phyloP scores from a whole-genome alignment of 2,888 invertebrate genomes.

The Itoplectis maculator region DNA sequence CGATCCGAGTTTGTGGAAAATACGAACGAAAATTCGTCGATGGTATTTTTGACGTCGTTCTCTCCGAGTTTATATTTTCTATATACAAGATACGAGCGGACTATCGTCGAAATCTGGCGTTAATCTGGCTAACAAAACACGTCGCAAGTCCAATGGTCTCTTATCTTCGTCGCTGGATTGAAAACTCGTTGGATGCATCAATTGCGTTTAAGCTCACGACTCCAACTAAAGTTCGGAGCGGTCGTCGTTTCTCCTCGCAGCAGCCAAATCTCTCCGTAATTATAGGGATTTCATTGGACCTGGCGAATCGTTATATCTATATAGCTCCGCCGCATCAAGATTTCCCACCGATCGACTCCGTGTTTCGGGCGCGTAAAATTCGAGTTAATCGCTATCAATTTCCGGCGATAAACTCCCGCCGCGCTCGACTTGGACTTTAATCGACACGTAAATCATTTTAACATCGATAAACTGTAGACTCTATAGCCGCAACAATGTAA shows the following conservation, averaged over 20 bases:
- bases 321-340: background rate
- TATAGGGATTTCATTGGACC: conserved; percentile 24
- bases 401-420: background rate
- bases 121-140: conserved; percentile 4
- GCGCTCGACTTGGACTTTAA: background rate
- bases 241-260: background rate
- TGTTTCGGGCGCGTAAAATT: background rate
- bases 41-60: background rate
- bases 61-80: background rate
- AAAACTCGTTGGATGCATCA: conserved; percentile 18
- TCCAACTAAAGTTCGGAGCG: conserved; percentile 5
- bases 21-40: background rate
- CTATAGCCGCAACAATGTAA: conserved; percentile 43
- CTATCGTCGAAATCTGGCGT: background rate
- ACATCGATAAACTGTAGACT: conserved; percentile 52
- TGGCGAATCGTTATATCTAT: conserved; percentile 11
- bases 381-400: background rate
- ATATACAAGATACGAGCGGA: conserved; percentile 20
- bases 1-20: conserved; percentile 4
- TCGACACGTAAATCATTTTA: conserved; percentile 20
- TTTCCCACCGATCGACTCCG: background rate
- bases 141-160: background rate
- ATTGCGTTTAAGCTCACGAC: conserved; percentile 6
- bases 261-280: conserved; percentile 32
- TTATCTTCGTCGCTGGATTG: background rate